Evolutionary conservation across 30 jellyfish, hydroid and myxozoan genomes (phyloP).

Genomic region (Nemopilema nomurai): DNA sequence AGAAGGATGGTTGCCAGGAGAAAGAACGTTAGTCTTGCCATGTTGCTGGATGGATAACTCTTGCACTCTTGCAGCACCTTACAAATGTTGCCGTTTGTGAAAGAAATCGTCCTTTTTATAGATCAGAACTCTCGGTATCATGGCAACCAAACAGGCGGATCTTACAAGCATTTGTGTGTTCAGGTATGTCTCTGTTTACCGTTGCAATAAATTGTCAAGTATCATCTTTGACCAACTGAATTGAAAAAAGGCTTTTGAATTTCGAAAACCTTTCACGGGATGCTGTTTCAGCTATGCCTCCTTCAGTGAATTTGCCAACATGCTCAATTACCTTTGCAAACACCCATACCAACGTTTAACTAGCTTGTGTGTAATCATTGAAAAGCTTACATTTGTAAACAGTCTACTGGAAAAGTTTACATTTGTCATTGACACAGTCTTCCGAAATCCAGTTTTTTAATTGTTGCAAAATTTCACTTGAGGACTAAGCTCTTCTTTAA

Average conservation of each 20-base stretch:
- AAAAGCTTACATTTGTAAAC: no score
- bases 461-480: not conserved
- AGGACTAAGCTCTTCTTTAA: no score
- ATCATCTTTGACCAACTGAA: not conserved
- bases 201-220: not conserved
- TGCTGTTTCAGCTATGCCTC: not conserved
- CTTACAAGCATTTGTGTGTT: not conserved
- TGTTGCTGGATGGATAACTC: conserved; percentile 2
- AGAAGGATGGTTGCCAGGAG: conserved; percentile 5
- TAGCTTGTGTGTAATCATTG: not conserved
- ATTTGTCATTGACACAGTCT: not conserved
- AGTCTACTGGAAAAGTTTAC: no score
- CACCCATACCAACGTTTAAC: not conserved
- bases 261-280: not conserved
- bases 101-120: not conserved
- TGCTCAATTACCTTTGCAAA: not conserved
- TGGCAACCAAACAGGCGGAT: not conserved
- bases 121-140: not conserved
- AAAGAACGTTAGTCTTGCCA: conserved; percentile 44
- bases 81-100: not conserved
- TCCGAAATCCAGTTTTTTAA: not conserved
- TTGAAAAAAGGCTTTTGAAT: not conserved
- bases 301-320: not conserved
- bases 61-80: not conserved
- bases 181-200: not conserved